Percentiles rank a stretch among this genome's conserved stretches.
phyloP scores from a whole-genome alignment of 2,888 invertebrate genomes.

The Melieria omissa region DNA sequence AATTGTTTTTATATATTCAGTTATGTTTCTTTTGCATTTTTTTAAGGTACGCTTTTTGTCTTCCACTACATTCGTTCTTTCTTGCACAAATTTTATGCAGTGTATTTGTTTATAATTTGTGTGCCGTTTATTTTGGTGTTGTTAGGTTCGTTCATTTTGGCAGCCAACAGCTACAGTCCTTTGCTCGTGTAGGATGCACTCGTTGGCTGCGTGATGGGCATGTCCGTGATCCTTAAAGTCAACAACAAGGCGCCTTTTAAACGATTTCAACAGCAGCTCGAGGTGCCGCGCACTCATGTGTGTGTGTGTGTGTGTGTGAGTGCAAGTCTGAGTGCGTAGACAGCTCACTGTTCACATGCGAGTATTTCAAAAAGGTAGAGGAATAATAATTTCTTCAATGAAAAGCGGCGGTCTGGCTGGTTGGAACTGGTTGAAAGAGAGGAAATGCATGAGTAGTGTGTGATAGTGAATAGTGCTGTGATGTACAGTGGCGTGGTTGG shows the following conservation, averaged over 20 bases:
- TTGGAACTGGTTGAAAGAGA: too few relatives aligned
- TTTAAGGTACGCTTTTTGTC: background rate
- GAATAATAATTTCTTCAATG: too few relatives aligned
- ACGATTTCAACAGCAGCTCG: background rate
- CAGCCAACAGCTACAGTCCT: background rate
- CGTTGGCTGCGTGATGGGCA: too few relatives aligned
- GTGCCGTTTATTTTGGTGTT: background rate
- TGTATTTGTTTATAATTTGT: conserved; percentile 14
- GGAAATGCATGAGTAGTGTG: too few relatives aligned
- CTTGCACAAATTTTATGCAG: conserved; percentile 19
- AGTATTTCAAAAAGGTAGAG: too few relatives aligned
- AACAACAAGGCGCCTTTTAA: too few relatives aligned
- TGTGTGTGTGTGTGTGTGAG: conserved; percentile 1
- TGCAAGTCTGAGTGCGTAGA: background rate
- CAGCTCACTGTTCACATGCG: too few relatives aligned
- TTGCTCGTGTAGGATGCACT: too few relatives aligned
- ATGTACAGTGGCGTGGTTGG: too few relatives aligned
- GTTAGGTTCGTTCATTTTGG: background rate
- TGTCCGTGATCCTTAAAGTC: too few relatives aligned
- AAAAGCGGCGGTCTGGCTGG: too few relatives aligned
- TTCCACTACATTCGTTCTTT: conserved; percentile 8
- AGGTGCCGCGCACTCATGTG: background rate
- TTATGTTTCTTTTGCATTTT: conserved; percentile 1
- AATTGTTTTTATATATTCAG: background rate
- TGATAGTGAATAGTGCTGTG: too few relatives aligned